A percentile compares a stretch with the other conserved stretches of the same genome.
Conservation (phyloP, 2,797 vertebrate genomes). For the Bryconaethiops microstoma region DNA sequence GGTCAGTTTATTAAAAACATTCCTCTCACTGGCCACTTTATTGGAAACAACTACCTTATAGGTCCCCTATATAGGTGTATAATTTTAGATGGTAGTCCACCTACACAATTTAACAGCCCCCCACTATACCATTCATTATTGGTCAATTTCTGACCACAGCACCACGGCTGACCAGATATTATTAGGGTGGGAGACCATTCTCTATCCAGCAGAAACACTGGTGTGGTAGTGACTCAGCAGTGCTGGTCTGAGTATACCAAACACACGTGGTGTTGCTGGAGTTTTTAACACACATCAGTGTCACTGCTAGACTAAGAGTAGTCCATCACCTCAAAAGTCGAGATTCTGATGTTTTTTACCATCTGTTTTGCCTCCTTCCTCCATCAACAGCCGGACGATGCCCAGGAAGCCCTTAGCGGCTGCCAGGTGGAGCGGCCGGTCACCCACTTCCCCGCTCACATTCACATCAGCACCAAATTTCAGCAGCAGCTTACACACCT, state of each 20-base stretch:
- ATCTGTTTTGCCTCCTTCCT: slow-evolving; percentile 86
- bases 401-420: slow-evolving; percentile 90
- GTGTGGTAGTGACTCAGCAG: too few species aligned
- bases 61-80: neutral
- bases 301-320: neutral
- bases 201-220: too few species aligned
- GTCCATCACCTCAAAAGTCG: too few species aligned
- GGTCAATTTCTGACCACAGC: neutral
- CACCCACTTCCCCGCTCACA: slow-evolving; percentile 90
- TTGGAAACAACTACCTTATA: neutral
- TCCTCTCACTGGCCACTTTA: neutral
- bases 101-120: too few species aligned
- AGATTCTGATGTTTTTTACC: slow-evolving; percentile 75
- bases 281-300: neutral
- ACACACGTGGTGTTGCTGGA: too few species aligned
- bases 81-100: too few species aligned
- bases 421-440: slow-evolving; percentile 91
- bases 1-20: neutral
- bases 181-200: neutral
- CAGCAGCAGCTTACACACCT: slow-evolving; percentile 87
- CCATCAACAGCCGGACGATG: slow-evolving; percentile 86
- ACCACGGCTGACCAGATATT: neutral
- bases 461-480: slow-evolving; percentile 94
- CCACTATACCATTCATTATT: too few species aligned
- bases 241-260: too few species aligned